These are phyloP conservation scores for Dromiciops gliroides DNA, from an alignment of 2,113 vertebrate genomes.

Conservation along the genomic window DNA sequence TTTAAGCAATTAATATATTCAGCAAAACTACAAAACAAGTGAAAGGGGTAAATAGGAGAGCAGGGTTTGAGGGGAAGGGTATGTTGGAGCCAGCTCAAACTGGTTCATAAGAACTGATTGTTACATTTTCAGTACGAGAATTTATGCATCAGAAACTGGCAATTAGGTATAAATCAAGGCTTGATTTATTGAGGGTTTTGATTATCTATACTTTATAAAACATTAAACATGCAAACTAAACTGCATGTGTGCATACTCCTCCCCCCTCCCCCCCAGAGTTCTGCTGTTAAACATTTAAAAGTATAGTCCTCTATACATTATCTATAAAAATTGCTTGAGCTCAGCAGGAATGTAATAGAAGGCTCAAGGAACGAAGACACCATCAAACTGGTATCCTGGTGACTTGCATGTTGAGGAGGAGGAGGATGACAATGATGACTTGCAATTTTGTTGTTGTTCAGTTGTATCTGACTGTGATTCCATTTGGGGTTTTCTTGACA, in stretches of 20 bases:
- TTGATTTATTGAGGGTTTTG: neutral
- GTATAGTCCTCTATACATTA: neutral
- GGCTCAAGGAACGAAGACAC: too few relatives aligned
- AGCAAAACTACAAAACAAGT: neutral
- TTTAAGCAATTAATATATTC: neutral
- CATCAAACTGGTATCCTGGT: too few relatives aligned
- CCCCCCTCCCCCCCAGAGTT: too few relatives aligned
- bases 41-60: neutral
- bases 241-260: neutral
- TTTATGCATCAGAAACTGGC: neutral
- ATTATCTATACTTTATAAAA: neutral
- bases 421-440: too few relatives aligned
- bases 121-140: neutral
- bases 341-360: too few relatives aligned
- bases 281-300: neutral
- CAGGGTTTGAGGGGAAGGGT: neutral
- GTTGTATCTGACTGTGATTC: too few relatives aligned
- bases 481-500: too few relatives aligned
- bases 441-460: too few relatives aligned
- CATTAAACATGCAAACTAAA: neutral
- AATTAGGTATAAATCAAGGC: neutral
- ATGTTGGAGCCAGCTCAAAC: neutral
- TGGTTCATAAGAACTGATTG: neutral
- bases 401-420: too few relatives aligned
- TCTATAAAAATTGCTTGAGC: too few relatives aligned